Percentiles rank a stretch among this genome's conserved stretches.
Evolutionary conservation across 2,797 vertebrate genomes (phyloP).

Genomic region (Agapornis canus): DNA sequence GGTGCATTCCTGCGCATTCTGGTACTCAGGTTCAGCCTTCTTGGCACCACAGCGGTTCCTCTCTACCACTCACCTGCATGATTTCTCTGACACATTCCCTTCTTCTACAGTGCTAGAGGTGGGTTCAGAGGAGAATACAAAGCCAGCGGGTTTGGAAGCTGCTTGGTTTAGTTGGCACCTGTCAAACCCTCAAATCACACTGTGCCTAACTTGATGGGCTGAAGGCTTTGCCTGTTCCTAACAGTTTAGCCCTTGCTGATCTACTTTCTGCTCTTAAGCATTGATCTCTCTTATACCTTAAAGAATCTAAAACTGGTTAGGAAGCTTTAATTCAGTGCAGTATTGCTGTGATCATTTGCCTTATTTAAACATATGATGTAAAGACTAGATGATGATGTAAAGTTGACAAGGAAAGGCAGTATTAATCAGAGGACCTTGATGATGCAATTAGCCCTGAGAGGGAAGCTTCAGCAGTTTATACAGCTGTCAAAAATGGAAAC

Average conservation of each 20-base stretch:
- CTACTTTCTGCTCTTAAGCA: not conserved
- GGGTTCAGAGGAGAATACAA: not conserved
- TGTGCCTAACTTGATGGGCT: not conserved
- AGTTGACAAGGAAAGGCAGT: slow-evolving; percentile 53
- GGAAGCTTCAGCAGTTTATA: not conserved
- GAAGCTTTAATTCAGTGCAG: not conserved
- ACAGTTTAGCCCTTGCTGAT: not conserved
- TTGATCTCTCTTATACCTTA: not conserved
- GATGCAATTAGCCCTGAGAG: slow-evolving; percentile 59
- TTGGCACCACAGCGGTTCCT: not conserved
- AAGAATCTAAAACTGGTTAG: not conserved
- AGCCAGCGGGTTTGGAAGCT: not conserved
- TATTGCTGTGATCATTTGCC: not conserved
- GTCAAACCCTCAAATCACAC: not conserved
- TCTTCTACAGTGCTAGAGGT: not conserved
- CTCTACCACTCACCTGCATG: not conserved
- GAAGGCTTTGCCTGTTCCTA: not conserved
- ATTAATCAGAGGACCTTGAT: slow-evolving; percentile 67
- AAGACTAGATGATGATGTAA: slow-evolving; percentile 20
- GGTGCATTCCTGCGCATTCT: not conserved
- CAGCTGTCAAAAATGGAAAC: not conserved
- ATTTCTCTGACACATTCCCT: not conserved
- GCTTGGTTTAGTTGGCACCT: not conserved
- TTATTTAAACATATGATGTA: slow-evolving; percentile 4
- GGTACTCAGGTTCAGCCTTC: not conserved